Base-by-base conservation (phyloP, 1,140 invertebrate genomes). In the Maconellicoccus hirsutus region DNA sequence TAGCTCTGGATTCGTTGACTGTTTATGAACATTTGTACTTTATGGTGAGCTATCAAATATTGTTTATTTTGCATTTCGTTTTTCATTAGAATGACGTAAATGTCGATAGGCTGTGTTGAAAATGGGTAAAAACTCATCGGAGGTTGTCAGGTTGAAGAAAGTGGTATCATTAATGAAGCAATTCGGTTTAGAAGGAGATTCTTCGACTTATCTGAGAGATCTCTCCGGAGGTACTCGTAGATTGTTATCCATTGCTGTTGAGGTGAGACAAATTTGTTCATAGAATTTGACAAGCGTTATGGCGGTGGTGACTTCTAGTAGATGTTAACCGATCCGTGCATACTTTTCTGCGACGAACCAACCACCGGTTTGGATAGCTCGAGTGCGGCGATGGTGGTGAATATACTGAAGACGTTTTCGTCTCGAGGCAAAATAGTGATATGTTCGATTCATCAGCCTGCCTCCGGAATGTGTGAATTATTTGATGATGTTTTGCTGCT, bases 281-380 rank as follows among this genome's bases (percentile, higher is more conserved):
- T n/a, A n/a, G n/a, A n/a, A n/a, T n/a, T n/a, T 23, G 16, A 66
- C 25, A 25, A 4, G n/a, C n/a, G n/a, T n/a, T n/a, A n/a, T n/a
- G n/a, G 8, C 25, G 38, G 33, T 59, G 25, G 73, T 75, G 23
- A n/a, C n/a, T n/a, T n/a, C n/a, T n/a, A n/a, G n/a, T 72, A 77
- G 74, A 70, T 77, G 63, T 19, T 77, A n/a, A 76, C 84, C 75
- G 86, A 97, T 82, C 96, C 96, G 12, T 93, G 94, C 39, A 88
- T 98, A 23, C 94, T 98, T 89, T 96, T 97, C 80, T 96, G 97
- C 77, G 95, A 98, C 77, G 95, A 98, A 78, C 94, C 95, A 1
- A 98, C 94, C n/a, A 96, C 84, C 8, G 73, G 74, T 16, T 69
- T 76, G 23, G 74, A 77, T 59, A 75, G 76, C 26, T 75, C 73